Evolutionary conservation across 2,113 vertebrate species (phyloP), one percentile per base, ranked within the genome.

Genomic region (Paracanthobrama guichenoti): DNA sequence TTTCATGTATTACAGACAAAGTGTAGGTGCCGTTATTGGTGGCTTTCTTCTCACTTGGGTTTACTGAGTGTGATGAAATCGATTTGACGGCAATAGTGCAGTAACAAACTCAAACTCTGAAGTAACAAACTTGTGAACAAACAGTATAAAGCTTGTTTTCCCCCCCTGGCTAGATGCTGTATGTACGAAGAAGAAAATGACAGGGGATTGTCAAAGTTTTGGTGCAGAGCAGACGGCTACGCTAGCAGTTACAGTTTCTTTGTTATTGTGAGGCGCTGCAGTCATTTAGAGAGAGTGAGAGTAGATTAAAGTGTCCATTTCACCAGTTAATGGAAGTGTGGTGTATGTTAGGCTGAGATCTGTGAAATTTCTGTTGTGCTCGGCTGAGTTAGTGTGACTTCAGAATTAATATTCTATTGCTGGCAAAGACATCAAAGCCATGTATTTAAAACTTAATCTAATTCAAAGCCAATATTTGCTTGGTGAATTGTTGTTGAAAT

Each of bases 341-440:
- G 26, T 82, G 48, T 55, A 42, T 35, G 28, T 72, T 59, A 24
- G 57, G 9, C n/a, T 20, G 28, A 81, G 79, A 55, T 81, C 46
- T 67, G 64, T 71, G 22, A 81, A 14, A 20, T 81, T 81, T 81
- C 28, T 81, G 14, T 66, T 80, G 14, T 28, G 77, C n/a, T 44
- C 16, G 18, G 48, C 14, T 13, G 59, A 64, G 74, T 26, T 14
- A 59, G 48, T 55, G 8, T 42, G 44, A 71, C 20, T 82, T 72
- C 28, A 50, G 22, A 71, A 57, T 71, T 57, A 57, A 71, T 82
- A 71, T 55, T 42, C 31, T 55, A 57, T 71, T 55, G 64, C 64
- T 39, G 28, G 80, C 20, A 55, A 71, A 71, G 22, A 82, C 66
- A 82, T 82, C 80, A 82, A 82, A 82, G 80, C 13, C 7, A n/a